A percentile compares a stretch with the other conserved stretches of the same genome.
Conservation (phyloP, 2,113 vertebrate species). For the Melanerpes formicivorus region DNA sequence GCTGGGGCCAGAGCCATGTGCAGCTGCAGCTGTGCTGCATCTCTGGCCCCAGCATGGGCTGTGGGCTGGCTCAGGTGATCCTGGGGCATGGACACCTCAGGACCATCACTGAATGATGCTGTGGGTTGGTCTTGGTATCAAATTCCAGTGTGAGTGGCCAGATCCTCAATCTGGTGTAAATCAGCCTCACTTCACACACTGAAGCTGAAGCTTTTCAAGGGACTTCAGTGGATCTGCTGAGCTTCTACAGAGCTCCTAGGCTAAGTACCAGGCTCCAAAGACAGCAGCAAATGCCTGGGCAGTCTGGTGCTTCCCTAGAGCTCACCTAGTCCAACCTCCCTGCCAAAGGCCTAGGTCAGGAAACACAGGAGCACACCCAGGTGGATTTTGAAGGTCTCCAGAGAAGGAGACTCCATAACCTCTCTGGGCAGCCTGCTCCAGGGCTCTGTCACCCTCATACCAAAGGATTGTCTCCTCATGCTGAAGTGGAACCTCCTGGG, state of each 20-base stretch:
- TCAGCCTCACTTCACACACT: rapidly evolving
- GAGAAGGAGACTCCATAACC: no score
- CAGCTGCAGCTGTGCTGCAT: neutral
- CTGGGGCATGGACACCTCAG: neutral
- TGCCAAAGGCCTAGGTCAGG: no score
- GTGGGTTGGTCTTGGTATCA: neutral
- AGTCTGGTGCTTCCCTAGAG: neutral
- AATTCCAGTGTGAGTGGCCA: neutral
- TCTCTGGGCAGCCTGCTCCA: no score
- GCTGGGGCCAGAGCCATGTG: rapidly evolving
- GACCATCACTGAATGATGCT: no score
- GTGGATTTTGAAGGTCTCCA: no score
- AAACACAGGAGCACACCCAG: no score
- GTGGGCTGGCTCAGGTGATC: neutral
- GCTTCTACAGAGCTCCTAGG: neutral
- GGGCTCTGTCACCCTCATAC: no score
- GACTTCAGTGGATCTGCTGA: neutral
- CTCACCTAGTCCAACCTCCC: no score
- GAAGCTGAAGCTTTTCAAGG: neutral
- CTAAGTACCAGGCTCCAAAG: neutral
- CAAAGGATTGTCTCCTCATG: no score
- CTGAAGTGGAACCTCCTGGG: no score
- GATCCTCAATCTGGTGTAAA: neutral
- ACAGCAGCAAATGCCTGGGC: neutral
- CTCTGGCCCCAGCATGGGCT: neutral